Evolutionary conservation across 2,113 vertebrate species (phyloP).

Genomic region (Sinocyclocheilus anophthalmus): DNA sequence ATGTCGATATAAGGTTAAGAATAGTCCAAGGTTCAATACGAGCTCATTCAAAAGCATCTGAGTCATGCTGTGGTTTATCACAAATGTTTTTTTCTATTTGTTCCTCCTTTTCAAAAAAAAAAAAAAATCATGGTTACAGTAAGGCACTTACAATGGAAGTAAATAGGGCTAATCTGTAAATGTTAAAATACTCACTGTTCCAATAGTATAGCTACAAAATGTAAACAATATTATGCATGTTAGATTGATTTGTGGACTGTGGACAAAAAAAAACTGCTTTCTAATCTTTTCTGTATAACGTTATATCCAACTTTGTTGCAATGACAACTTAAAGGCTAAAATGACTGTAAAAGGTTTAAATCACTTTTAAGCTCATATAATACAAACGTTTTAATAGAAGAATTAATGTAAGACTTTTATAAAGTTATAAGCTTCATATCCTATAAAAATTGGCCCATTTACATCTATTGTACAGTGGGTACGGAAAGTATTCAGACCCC

Average conservation of each 20-base stretch:
- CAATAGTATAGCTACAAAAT: background rate
- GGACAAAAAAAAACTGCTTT: background rate
- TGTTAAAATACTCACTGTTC: background rate
- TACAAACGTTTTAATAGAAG: background rate
- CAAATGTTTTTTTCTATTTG: background rate
- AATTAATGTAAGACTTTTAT: background rate
- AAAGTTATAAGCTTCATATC: background rate
- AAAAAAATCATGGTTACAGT: background rate
- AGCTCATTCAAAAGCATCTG: background rate
- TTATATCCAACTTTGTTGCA: background rate
- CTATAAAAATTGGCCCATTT: background rate
- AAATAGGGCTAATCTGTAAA: background rate
- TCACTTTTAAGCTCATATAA: background rate
- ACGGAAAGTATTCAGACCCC: too few species aligned
- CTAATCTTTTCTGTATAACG: background rate
- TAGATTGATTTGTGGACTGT: background rate
- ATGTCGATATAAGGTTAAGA: background rate
- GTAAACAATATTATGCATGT: background rate
- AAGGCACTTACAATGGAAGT: background rate
- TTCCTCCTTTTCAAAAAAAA: background rate
- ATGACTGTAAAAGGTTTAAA: background rate
- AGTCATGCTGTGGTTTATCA: background rate
- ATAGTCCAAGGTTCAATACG: background rate
- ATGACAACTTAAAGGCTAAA: background rate
- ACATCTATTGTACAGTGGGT: background rate